Evolutionary conservation across 2,888 invertebrate species (phyloP).

Genomic region (Reticulitermes lucifugus): DNA sequence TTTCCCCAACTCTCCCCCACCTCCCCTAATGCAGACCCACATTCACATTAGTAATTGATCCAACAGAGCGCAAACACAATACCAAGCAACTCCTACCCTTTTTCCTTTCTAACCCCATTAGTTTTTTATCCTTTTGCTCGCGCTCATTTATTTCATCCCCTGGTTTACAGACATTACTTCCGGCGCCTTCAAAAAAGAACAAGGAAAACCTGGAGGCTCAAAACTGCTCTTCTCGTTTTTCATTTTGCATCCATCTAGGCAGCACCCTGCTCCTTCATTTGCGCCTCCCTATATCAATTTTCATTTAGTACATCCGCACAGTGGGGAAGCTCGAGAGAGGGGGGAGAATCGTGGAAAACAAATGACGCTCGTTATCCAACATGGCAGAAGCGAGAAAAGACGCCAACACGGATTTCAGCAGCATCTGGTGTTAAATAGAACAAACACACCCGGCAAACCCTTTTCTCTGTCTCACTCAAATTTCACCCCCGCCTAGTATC

Average conservation of each 20-base stretch:
- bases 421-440: constrained; percentile 52
- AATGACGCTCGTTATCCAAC: constrained; percentile 51
- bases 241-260: constrained; percentile 45
- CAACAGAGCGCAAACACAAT: constrained; percentile 40
- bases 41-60: constrained; percentile 42
- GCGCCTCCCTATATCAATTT: constrained; percentile 52
- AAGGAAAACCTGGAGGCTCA: constrained; percentile 35
- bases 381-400: constrained; percentile 51
- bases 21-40: background rate
- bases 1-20: background rate
- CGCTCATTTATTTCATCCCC: constrained; percentile 48
- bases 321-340: background rate
- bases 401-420: constrained; percentile 52
- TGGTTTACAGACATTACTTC: constrained; percentile 50
- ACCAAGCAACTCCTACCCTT: constrained; percentile 23
- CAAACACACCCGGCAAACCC: constrained; percentile 41
- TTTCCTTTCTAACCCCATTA: constrained; percentile 35
- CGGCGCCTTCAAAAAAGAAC: constrained; percentile 46
- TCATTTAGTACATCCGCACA: constrained; percentile 50
- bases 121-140: constrained; percentile 32
- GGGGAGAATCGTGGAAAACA: constrained; percentile 48
- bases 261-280: constrained; percentile 48
- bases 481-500: constrained; percentile 34
- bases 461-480: constrained; percentile 12
- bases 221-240: constrained; percentile 44